phyloP scores from a whole-genome alignment of 2,888 invertebrate genomes.

The Lasius platythorax region DNA sequence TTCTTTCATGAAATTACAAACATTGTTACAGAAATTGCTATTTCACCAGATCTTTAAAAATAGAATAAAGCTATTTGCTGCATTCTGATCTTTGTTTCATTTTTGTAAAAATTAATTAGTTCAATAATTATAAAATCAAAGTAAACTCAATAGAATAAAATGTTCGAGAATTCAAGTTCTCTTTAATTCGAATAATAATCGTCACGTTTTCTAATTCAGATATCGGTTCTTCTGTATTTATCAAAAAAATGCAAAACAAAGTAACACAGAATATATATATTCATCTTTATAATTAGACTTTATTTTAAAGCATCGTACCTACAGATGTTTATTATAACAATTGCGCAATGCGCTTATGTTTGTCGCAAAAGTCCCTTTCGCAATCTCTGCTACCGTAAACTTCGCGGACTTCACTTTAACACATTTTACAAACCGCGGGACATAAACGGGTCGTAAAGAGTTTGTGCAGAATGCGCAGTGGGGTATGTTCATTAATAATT shows the following conservation, averaged over 20 bases:
- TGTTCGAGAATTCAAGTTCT: neutral
- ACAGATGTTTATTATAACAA: neutral
- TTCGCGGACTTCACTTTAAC: neutral
- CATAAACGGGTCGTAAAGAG: slow-evolving; percentile 29
- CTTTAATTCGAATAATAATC: neutral
- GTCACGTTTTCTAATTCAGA: neutral
- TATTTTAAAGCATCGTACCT: neutral
- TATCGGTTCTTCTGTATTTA: neutral
- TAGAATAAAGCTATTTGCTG: neutral
- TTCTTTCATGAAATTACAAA: slow-evolving; percentile 1
- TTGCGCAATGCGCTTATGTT: neutral
- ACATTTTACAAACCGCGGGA: slow-evolving; percentile 16
- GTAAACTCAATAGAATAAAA: neutral
- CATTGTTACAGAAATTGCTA: neutral
- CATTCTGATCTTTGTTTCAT: neutral
- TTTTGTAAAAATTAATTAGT: neutral
- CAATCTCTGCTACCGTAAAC: neutral
- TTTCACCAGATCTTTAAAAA: neutral
- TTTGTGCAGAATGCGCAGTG: slow-evolving; percentile 41
- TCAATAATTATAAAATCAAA: neutral
- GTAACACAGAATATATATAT: neutral
- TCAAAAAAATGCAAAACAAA: neutral
- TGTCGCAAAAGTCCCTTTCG: neutral
- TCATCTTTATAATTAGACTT: neutral
- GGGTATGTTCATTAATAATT: slow-evolving; percentile 64